Evolutionary conservation across 2,888 invertebrate species (phyloP).

Genomic region (Cheilosia pagana): DNA sequence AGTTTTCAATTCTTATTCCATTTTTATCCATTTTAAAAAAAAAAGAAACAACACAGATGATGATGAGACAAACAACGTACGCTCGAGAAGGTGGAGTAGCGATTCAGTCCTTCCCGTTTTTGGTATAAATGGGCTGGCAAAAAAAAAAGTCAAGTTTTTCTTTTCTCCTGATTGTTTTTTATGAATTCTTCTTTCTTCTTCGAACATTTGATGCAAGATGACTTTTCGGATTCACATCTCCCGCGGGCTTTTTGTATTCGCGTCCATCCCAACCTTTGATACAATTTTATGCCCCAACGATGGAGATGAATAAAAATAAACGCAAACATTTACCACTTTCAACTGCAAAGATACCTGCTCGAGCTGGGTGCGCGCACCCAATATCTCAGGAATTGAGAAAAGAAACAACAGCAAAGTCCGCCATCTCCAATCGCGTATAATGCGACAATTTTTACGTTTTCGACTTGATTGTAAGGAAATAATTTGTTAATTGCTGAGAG

Average conservation of each 20-base stretch:
- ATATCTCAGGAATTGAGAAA: not conserved
- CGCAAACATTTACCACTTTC: slow-evolving; percentile 15
- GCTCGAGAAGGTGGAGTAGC: slow-evolving; percentile 63
- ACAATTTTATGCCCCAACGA: slow-evolving; percentile 45
- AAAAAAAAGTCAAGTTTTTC: slow-evolving; percentile 3
- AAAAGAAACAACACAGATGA: slow-evolving; percentile 12
- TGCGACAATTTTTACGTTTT: slow-evolving; percentile 53
- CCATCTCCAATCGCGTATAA: slow-evolving; percentile 15
- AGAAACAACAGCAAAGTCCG: slow-evolving; percentile 19
- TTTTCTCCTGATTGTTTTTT: slow-evolving; percentile 72
- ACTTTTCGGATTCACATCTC: slow-evolving; percentile 49
- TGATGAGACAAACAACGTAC: slow-evolving; percentile 12
- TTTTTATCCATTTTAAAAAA: slow-evolving; percentile 23
- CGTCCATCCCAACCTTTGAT: slow-evolving; percentile 46
- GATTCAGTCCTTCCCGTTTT: slow-evolving; percentile 54
- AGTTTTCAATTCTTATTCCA: slow-evolving; percentile 67
- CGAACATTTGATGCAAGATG: slow-evolving; percentile 68
- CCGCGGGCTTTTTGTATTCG: slow-evolving; percentile 41
- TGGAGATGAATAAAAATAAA: slow-evolving; percentile 32
- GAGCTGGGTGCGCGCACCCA: slow-evolving; percentile 63
- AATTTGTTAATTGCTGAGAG: slow-evolving; percentile 73
- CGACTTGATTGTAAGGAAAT: slow-evolving; percentile 62
- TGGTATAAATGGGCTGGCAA: slow-evolving; percentile 52
- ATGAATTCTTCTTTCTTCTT: slow-evolving; percentile 71
- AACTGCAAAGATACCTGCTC: slow-evolving; percentile 52